These are phyloP conservation scores for Oreochromis grahami DNA, from an alignment of 2,797 vertebrate species.

Conservation along the genomic window DNA sequence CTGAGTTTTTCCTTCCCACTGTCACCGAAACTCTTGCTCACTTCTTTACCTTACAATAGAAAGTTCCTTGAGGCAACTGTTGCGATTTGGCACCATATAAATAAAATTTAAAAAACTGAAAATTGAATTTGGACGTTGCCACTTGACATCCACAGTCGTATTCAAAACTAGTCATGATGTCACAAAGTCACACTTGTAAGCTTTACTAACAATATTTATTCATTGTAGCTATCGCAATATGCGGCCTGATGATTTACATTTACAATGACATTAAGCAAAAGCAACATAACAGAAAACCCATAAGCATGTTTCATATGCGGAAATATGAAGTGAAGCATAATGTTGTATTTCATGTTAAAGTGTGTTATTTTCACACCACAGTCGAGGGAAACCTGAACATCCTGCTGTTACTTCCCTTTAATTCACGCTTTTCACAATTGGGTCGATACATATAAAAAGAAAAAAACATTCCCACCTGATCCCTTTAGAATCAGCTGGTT, in stretches of 20 bases:
- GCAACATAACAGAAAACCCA: background rate
- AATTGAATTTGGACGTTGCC: background rate
- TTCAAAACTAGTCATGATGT: background rate
- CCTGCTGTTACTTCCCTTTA: background rate
- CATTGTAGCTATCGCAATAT: background rate
- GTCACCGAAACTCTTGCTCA: background rate
- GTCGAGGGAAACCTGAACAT: background rate
- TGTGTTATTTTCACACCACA: background rate
- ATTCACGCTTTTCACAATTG: background rate
- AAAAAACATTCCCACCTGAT: background rate
- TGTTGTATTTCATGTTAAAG: background rate
- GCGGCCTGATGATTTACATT: background rate
- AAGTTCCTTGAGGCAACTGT: background rate
- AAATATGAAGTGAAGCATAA: background rate
- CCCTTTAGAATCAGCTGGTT: background rate
- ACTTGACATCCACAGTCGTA: background rate
- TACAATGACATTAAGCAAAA: background rate
- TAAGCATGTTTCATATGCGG: background rate
- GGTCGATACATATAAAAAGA: background rate
- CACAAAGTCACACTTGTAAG: background rate
- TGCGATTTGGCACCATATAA: background rate
- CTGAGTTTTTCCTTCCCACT: background rate
- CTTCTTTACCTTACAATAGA: background rate
- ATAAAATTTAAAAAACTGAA: background rate
- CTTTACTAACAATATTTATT: background rate